Evolutionary conservation across 2,797 vertebrate species (phyloP), one percentile per base, ranked within the genome.

Genomic region (Smutsia temminckii): DNA sequence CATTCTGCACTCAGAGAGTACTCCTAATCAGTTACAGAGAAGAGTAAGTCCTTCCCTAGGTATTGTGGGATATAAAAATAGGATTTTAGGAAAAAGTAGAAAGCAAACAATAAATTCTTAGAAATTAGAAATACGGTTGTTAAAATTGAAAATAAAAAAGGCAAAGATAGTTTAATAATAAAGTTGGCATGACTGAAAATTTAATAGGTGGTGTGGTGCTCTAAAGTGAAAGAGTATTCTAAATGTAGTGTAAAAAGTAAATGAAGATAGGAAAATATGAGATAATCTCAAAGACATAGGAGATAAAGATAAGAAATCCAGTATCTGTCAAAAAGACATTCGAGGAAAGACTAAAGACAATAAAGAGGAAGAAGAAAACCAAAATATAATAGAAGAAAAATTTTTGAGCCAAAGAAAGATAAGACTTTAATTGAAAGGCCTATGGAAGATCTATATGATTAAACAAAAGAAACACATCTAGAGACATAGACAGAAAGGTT

Each of bases 111-210:
- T 1, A 51, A 37, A 88, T 42, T 85, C 51, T 68, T 69, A 21
- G 40, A 93, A 89, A 83, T 72, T 69, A 42, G 85, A 94, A 85
- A 57, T 59, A 40, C 7, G 4, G 20, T 49, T 79, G 57, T 11
- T 49, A 64, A 63, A 59, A 53, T 40, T 42, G 27, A 95, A 94
- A 92, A 84, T 83, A 25, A 74, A 84, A 89, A 72, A 85, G 18
- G 32, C 2, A 40, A 49, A 63, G 68, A 61, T 29, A 83, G 4
- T 18, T 68, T 29, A 79, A 80, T 61, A 89, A 53, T 55, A 72
- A 93, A 95, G 55, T n/a, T 29, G 12, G 49, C 25, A n/a, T 16
- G 17, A 85, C 63, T 93, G 6, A 69, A 78, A 69, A 66, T 61
- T 79, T 72, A 66, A 51, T 12, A 59, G 29, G 27, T 85, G n/a